These are phyloP conservation scores for Podilymbus podiceps DNA, from an alignment of 2,113 vertebrate genomes.

Conservation along the genomic window DNA sequence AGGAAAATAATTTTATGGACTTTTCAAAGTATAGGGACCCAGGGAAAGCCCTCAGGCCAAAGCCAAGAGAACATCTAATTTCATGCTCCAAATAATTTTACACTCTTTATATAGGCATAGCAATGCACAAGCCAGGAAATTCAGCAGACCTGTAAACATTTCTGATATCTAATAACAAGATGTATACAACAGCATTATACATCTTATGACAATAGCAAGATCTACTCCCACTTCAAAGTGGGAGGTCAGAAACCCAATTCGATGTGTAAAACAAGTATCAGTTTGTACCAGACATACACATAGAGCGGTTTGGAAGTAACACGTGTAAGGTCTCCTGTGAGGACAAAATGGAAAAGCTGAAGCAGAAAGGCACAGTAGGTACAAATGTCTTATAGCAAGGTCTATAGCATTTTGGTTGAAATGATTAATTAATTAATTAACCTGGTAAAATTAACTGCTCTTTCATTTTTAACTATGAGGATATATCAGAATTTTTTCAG, in stretches of 20 bases:
- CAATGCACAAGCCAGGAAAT: slow-evolving; percentile 4
- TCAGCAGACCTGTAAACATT: slow-evolving; percentile 23
- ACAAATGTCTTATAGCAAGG: background rate
- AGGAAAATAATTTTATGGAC: background rate
- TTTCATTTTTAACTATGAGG: background rate
- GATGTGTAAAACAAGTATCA: background rate
- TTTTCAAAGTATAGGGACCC: background rate
- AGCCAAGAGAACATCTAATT: slow-evolving; percentile 48
- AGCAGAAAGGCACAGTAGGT: background rate
- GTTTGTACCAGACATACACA: background rate
- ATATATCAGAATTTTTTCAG: background rate
- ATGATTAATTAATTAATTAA: background rate
- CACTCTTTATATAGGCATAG: background rate
- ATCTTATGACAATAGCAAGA: background rate
- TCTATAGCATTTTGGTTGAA: background rate
- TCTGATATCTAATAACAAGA: background rate
- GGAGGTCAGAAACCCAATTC: background rate
- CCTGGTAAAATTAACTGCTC: background rate
- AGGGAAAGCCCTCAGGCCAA: slow-evolving; percentile 19
- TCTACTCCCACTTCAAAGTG: background rate
- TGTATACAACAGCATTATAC: background rate
- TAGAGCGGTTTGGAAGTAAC: background rate
- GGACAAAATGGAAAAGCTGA: slow-evolving; percentile 1
- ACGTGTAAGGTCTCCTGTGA: background rate
- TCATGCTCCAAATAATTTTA: slow-evolving; percentile 62